These are phyloP conservation scores for Eurytoma adleriae DNA, from an alignment of 2,888 invertebrate genomes.

Conservation along the genomic window DNA sequence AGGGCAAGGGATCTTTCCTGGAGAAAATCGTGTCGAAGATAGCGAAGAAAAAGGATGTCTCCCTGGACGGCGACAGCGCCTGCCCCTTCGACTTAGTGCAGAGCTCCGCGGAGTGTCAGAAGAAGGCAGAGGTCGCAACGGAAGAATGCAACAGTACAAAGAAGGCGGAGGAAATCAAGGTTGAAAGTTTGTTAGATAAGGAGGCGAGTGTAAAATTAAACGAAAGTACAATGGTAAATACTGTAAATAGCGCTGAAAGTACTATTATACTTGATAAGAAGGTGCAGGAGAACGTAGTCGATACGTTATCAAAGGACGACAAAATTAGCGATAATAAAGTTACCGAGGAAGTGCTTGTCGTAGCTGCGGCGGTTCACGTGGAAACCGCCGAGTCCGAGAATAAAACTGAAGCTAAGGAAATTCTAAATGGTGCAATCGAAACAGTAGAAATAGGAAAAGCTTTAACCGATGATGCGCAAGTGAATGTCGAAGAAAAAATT, in stretches of 20 bases:
- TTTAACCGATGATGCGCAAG: background rate
- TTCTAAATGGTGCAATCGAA: conserved; percentile 28
- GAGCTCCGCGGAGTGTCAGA: conserved; percentile 19
- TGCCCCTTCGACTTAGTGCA: conserved; percentile 21
- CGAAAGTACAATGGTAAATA: conserved; percentile 27
- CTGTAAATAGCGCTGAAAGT: conserved; percentile 40
- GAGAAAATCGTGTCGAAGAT: conserved; percentile 74
- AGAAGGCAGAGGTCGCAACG: conserved; percentile 6
- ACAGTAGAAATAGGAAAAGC: conserved; percentile 5
- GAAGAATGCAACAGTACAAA: conserved; percentile 44
- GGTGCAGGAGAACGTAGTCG: conserved; percentile 20
- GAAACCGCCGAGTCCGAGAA: background rate
- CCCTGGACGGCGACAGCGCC: conserved; percentile 57
- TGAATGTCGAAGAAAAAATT: background rate
- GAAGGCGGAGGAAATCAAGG: conserved; percentile 11
- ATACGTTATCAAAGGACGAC: conserved; percentile 12
- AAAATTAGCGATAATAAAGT: conserved; percentile 28
- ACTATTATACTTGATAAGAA: conserved; percentile 4
- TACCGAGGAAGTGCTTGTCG: conserved; percentile 31
- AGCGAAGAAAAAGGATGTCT: conserved; percentile 72
- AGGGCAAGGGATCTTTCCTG: conserved; percentile 72
- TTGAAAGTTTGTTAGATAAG: conserved; percentile 35
- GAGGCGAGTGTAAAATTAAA: conserved; percentile 33
- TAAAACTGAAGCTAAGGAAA: background rate
- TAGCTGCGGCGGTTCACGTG: background rate